These are phyloP conservation scores for Magallana nippona DNA, from an alignment of 2,888 invertebrate species.

Conservation along the genomic window DNA sequence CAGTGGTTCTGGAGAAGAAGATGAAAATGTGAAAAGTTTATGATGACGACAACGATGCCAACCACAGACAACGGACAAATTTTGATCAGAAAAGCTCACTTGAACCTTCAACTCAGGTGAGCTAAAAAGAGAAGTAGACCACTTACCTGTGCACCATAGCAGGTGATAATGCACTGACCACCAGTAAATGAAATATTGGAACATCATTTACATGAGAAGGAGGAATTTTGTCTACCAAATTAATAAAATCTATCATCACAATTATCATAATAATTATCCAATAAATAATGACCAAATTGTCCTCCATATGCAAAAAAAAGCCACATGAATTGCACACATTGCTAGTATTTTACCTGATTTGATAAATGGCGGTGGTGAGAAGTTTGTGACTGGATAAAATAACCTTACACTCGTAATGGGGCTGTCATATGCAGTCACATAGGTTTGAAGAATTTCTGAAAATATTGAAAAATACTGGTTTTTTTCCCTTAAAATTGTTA, in stretches of 20 bases:
- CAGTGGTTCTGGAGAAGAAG: too few relatives aligned
- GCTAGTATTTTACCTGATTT: constrained; percentile 7
- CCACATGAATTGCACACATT: too few relatives aligned
- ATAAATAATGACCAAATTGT: too few relatives aligned
- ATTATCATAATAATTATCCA: too few relatives aligned
- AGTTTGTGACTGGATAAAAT: constrained; percentile 77
- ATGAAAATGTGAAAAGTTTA: too few relatives aligned
- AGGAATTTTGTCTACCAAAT: constrained; percentile 2
- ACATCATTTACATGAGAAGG: not conserved
- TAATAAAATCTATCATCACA: too few relatives aligned
- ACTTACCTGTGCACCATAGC: constrained; percentile 84
- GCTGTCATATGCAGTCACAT: constrained; percentile 82
- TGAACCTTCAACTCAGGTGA: too few relatives aligned
- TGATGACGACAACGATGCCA: too few relatives aligned
- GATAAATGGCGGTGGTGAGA: constrained; percentile 69
- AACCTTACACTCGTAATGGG: constrained; percentile 83
- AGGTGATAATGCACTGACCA: constrained; percentile 83
- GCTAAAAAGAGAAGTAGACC: too few relatives aligned
- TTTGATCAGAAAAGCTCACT: too few relatives aligned
- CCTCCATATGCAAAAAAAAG: not conserved
- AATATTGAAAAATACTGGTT: constrained; percentile 5
- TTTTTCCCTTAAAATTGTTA: not conserved
- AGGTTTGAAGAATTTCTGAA: constrained; percentile 80
- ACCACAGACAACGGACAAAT: too few relatives aligned
- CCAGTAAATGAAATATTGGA: constrained; percentile 82